Evolutionary conservation across 2,113 vertebrate genomes (phyloP).

Genomic region (Anser cygnoides): DNA sequence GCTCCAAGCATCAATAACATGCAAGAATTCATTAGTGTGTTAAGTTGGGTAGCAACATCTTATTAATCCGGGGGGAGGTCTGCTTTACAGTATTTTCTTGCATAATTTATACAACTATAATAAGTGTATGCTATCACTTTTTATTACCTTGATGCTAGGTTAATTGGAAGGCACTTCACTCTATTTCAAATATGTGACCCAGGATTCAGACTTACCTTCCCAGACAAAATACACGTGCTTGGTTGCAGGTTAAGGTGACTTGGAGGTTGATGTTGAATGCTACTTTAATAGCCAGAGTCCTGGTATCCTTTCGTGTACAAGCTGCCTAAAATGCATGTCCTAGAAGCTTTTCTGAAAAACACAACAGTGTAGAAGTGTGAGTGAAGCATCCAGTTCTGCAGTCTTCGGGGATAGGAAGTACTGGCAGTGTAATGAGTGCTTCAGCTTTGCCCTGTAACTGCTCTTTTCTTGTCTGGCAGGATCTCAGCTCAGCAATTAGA

Average conservation of each 20-base stretch:
- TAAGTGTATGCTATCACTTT: neutral
- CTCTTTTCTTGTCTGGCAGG: neutral
- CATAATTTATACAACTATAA: neutral
- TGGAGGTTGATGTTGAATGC: neutral
- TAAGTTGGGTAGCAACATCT: neutral
- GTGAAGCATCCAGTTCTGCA: neutral
- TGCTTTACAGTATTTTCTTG: neutral
- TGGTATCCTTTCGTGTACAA: neutral
- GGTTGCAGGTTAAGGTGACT: neutral
- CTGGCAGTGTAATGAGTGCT: neutral
- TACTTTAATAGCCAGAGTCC: neutral
- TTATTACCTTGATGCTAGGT: neutral
- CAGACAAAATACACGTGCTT: neutral
- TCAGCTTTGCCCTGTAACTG: neutral
- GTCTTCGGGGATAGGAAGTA: neutral
- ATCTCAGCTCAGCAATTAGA: slow-evolving; percentile 9
- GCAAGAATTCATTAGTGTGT: neutral
- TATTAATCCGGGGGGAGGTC: neutral
- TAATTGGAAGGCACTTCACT: slow-evolving; percentile 2
- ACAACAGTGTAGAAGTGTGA: neutral
- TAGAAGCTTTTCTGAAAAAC: neutral
- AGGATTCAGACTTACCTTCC: neutral
- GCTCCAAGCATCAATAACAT: neutral
- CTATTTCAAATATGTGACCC: neutral
- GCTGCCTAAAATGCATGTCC: neutral